Evolutionary conservation across 2,888 invertebrate species (phyloP).

Genomic region (Crioceris asparagi): DNA sequence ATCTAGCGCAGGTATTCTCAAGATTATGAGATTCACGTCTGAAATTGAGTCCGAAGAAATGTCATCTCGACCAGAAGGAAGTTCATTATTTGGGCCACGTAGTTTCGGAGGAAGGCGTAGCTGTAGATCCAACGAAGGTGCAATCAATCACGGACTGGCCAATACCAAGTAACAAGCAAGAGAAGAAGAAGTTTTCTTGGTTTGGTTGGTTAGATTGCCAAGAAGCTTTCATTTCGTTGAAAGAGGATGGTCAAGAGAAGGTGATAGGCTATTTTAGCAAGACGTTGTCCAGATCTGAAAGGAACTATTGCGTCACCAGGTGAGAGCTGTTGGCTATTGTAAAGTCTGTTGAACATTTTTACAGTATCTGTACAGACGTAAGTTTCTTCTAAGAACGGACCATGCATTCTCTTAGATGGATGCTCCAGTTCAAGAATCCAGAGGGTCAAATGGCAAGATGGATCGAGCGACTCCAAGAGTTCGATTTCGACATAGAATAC

Average conservation of each 20-base stretch:
- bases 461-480: slow-evolving; percentile 22
- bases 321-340: too few species aligned
- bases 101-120: slow-evolving; percentile 12
- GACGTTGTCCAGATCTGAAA: too few species aligned
- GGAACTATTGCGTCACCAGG: too few species aligned
- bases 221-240: too few species aligned
- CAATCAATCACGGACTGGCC: slow-evolving; percentile 10
- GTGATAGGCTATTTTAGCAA: too few species aligned
- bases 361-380: too few species aligned
- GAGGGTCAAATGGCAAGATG: slow-evolving; percentile 29
- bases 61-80: slow-evolving; percentile 2
- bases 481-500: slow-evolving; percentile 20
- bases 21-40: neutral
- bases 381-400: slow-evolving; percentile 20
- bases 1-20: slow-evolving; percentile 3
- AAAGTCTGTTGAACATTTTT: too few species aligned
- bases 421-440: slow-evolving; percentile 26
- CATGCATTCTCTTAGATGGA: slow-evolving; percentile 28
- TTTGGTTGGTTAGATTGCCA: too few species aligned
- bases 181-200: too few species aligned
- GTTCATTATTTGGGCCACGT: slow-evolving; percentile 12
- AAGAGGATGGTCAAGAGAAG: too few species aligned
- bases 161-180: too few species aligned
- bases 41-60: slow-evolving; percentile 4
- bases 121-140: slow-evolving; percentile 8